Evolutionary conservation across 2,797 vertebrate species (phyloP), one percentile per base, ranked within the genome.

Genomic region (Typhlichthys subterraneus): DNA sequence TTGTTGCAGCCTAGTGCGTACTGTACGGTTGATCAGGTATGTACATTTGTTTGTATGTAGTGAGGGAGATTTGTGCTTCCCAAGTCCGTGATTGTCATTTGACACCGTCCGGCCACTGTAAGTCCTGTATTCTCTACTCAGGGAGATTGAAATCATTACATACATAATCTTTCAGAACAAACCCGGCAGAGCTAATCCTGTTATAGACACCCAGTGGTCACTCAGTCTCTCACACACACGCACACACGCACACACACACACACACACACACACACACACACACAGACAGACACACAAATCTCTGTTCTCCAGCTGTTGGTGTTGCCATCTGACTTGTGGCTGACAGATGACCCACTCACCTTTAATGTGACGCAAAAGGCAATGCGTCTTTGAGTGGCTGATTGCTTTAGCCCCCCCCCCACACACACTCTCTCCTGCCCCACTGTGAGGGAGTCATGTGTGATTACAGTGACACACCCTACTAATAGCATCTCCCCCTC

Each of bases 261-360:
- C 53, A 31, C 54, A 42, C 31, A 56, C n/a, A 56, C 23, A 56
- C 15, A 17, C 45, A 13, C 53, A 31, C 54, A 42, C 31, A 56
- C n/a, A 56, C 23, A 56, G 15, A 17, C 45, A 13, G 55, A 38
- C n/a, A 45, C 57, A 45, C 59, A 15, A n/a, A 55, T 61, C 23
- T 14, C 13, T 56, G 63, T 57, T 59, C 2, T 57, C 57, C 59
- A 60, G 75, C 65, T 70, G 73, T 57, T 72, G 72, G 60, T 57
- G 33, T 67, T 47, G 54, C 61, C 73, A 70, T 12, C 23, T 55
- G 67, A 77, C 69, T 64, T 61, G 65, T 63, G 15, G 60, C 76
- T 79, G 78, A 77, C 69, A 67, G 66, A 69, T 75, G 76, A 80
- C 82, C 82, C 69, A 23, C 62, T 73, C 68, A 77, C 81, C 70